Base-by-base conservation (phyloP, 2,797 vertebrate species). In the Valencia hispanica region DNA sequence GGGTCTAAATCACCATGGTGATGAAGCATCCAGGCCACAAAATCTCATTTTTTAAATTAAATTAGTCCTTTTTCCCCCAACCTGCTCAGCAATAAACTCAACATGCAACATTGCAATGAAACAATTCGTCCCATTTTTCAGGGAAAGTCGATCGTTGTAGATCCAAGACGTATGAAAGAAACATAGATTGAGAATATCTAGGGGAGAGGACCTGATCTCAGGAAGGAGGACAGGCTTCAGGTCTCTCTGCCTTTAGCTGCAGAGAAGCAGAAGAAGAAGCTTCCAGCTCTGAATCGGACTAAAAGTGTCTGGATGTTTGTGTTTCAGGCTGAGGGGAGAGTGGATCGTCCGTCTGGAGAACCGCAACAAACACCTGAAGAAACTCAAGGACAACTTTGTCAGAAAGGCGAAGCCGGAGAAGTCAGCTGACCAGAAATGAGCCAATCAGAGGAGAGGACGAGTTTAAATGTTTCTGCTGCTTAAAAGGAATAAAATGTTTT, bases 341-440 rank as follows among this genome's bases (percentile, higher is more conserved):
- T 96, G 95, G 95, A 18, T 78, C 8, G 82, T 91, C 43, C 86
- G 79, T 34, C 87, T 96, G 83, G 95, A 96, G 73, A 91, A 50
- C 76, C 82, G 91, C 36, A 95, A 86, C 73, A 95, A 93, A 82
- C 88, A 96, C 78, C 90, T 96, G 86, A 94, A 95, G 89, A 93
- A 57, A n/a, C 80, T 94, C 36, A 83, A 88, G 3, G 90, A 95
- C 7, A 86, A 20, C 74, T 77, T 53, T 15, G 0, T 74, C 4
- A 81, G 12, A 61, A 93, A 74, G 79, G n/a, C 15, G 22, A 83
- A 84, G 53, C 18, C 4, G 25, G 81, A 86, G 59, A 45, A 74
- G 61, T 10, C 83, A 17, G 72, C 79, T 3, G 76, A 84, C 18
- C 79, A 87, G 65, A 80, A 71, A 11, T 77, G 57, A 81, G 14